phyloP scores from a whole-genome alignment of 1,140 invertebrate genomes.

The Pseudachorutes palmiensis region DNA sequence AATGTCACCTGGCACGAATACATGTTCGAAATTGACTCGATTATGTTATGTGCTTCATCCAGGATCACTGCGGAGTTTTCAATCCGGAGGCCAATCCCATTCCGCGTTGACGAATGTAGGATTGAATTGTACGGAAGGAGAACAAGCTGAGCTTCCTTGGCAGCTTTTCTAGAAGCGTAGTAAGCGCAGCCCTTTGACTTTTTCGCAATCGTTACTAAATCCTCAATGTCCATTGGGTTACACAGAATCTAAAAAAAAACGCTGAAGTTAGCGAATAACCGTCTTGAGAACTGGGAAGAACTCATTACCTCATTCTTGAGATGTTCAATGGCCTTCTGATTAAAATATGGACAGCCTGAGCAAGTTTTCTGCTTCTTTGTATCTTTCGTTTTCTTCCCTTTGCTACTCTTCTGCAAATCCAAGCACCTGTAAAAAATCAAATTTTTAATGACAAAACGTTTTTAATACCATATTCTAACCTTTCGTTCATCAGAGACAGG shows the following conservation, averaged over 20 bases:
- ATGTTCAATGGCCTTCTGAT: conserved; percentile 55
- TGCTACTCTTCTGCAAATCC: conserved; percentile 71
- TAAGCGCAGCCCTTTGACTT: conserved; percentile 74
- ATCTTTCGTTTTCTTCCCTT: conserved; percentile 52
- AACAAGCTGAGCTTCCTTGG: conserved; percentile 64
- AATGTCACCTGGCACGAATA: conserved; percentile 45
- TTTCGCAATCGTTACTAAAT: conserved; percentile 62
- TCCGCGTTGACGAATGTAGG: conserved; percentile 74
- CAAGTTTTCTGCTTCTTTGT: conserved; percentile 47
- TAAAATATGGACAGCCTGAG: conserved; percentile 59
- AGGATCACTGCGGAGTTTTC: conserved; percentile 81
- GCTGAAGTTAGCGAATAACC: conserved; percentile 16
- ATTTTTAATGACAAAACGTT: conserved; percentile 7
- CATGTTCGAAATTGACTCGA: conserved; percentile 81
- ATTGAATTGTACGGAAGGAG: conserved; percentile 80
- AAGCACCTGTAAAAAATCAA: conserved; percentile 55
- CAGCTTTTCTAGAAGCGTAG: conserved; percentile 71
- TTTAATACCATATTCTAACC: conserved; percentile 42
- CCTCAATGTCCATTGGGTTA: conserved; percentile 79
- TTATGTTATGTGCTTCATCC: conserved; percentile 95
- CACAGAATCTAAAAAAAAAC: conserved; percentile 49
- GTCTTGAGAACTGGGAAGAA: background rate
- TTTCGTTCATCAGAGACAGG: conserved; percentile 83
- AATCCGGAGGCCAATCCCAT: conserved; percentile 72
- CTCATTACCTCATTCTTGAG: conserved; percentile 42